These are phyloP conservation scores for Lepus oiostolus DNA, from an alignment of 2,797 vertebrate species.

Conservation along the genomic window DNA sequence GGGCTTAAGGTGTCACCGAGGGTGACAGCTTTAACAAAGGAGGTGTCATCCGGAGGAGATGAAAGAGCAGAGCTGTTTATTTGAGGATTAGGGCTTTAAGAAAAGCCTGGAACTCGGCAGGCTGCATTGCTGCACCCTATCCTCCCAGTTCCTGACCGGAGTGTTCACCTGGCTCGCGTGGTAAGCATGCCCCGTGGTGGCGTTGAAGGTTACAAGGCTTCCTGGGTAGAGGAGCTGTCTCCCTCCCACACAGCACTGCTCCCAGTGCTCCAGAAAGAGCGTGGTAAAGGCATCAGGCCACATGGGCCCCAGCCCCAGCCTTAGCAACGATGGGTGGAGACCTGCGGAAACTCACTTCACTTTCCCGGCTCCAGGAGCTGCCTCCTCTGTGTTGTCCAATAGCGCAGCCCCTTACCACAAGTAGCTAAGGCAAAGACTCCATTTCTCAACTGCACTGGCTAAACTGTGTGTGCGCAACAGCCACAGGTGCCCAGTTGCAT, in stretches of 20 bases:
- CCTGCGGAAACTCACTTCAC: not conserved
- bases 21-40: constrained; percentile 85
- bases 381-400: not conserved
- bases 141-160: not conserved
- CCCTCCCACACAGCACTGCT: not conserved
- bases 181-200: constrained; percentile 44
- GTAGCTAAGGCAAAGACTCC: not conserved
- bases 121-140: constrained; percentile 73
- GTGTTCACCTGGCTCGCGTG: constrained; percentile 72
- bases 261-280: not conserved
- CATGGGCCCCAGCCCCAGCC: not conserved
- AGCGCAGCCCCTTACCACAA: not conserved
- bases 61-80: constrained; percentile 86
- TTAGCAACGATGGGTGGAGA: not conserved
- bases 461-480: not conserved
- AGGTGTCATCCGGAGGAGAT: constrained; percentile 82
- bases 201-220: constrained; percentile 69
- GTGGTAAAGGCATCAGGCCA: not conserved
- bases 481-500: not conserved
- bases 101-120: constrained; percentile 71
- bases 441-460: not conserved
- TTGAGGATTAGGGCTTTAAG: constrained; percentile 85
- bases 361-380: not conserved
- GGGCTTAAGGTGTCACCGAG: constrained; percentile 75
- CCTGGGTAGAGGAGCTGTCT: not conserved